Conservation (phyloP, 2,113 vertebrate genomes). For the Uropsilus gracilis region DNA sequence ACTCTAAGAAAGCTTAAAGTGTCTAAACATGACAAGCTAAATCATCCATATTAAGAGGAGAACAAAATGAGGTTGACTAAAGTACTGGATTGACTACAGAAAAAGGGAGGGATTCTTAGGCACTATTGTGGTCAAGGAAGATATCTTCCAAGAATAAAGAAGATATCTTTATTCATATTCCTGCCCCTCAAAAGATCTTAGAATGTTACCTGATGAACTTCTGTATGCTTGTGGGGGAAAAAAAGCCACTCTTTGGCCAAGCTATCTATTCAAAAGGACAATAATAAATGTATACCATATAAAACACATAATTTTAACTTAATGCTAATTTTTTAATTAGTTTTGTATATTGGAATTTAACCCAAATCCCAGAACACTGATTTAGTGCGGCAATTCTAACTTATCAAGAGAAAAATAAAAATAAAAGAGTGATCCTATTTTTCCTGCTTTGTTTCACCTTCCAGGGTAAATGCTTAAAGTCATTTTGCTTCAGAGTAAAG, state of each 20-base stretch:
- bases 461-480: background rate
- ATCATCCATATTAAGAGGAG: background rate
- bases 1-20: background rate
- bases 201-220: background rate
- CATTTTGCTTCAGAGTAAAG: background rate
- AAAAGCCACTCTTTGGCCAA: background rate
- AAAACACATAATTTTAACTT: background rate
- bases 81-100: background rate
- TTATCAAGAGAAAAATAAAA: background rate
- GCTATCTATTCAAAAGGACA: background rate
- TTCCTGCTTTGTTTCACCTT: background rate
- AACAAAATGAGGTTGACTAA: background rate
- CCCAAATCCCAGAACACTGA: background rate
- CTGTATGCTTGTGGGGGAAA: background rate
- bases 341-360: background rate
- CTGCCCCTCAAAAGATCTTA: background rate
- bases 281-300: background rate
- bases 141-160: background rate
- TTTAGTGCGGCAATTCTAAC: background rate
- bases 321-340: background rate
- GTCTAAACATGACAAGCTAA: background rate
- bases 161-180: rapidly evolving
- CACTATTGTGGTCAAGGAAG: background rate
- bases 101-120: background rate
- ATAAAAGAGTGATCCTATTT: background rate